Evolutionary conservation across 2,888 invertebrate genomes (phyloP), one percentile per base, ranked within the genome.

Genomic region (Drosophila hawaiiensis): DNA sequence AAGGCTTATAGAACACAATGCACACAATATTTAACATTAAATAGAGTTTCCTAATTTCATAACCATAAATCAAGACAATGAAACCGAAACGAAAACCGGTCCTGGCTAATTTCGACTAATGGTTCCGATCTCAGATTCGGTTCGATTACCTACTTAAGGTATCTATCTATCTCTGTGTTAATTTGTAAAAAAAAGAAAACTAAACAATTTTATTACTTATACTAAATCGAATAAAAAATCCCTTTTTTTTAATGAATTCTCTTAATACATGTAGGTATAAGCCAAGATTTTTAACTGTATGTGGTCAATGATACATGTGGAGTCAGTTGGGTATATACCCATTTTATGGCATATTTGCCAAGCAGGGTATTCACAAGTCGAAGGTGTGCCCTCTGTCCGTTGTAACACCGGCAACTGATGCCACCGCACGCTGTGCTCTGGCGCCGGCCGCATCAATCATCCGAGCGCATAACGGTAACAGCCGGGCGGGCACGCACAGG

Each of bases 381-480:
- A 58, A 50, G 63, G 70, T 47, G 49, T 54, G 53, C 19, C 49
- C 43, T 28, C n/a, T 28, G 19, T n/a, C 37, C 28, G 28, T 47
- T 47, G 71, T 28, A 72, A 49, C 68, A 68, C 52, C 68, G 68
- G 71, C 66, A 75, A 64, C 58, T 80, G 76, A 75, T 76, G 80
- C 76, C 63, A 47, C 63, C 75, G 62, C 62, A 60, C 43, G 74
- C 59, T 77, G 75, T 55, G 55, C 78, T 39, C 52, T 79, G 73
- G 60, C 73, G 73, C 67, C 64, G 69, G 73, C 69, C 64, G 78
- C 79, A 80, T 80, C 74, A 80, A 80, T 80, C 82, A 80, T 80
- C 54, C 68, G 54, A 43, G 63, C 78, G 69, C 73, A 77, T 68
- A 80, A 76, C 67, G 76, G 72, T 63, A 71, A 74, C 80, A 80